A percentile compares a stretch with the other conserved stretches of the same genome.
phyloP scores from a whole-genome alignment of 2,888 invertebrate genomes.

The Matsumyia berberina region DNA sequence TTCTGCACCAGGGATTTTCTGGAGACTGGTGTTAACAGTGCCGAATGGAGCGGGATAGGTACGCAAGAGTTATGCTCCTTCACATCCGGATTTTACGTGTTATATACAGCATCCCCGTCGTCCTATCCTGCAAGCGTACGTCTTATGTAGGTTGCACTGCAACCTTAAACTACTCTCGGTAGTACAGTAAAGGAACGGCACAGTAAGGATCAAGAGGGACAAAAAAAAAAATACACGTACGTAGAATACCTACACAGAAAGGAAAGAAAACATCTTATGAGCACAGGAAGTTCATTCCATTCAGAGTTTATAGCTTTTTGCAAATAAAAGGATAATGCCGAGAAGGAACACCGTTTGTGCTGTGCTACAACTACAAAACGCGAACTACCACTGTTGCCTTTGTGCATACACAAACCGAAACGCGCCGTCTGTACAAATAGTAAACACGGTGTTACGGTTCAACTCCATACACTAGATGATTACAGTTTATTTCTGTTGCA shows the following conservation, averaged over 20 bases:
- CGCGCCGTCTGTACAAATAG: slow-evolving; percentile 13
- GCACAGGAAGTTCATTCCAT: slow-evolving; percentile 69
- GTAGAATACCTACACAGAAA: neutral
- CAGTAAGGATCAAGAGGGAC: no score
- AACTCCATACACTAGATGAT: slow-evolving; percentile 51
- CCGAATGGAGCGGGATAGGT: slow-evolving; percentile 39
- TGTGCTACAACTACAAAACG: neutral
- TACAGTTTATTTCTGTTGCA: slow-evolving; percentile 66
- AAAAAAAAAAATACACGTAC: slow-evolving; percentile 23
- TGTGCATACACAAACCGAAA: slow-evolving; percentile 13
- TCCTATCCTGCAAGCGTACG: neutral
- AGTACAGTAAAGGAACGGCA: slow-evolving; percentile 47
- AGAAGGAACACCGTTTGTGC: slow-evolving; percentile 21
- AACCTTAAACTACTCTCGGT: slow-evolving; percentile 58
- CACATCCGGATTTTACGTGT: slow-evolving; percentile 62
- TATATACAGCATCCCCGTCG: slow-evolving; percentile 24
- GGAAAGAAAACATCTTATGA: slow-evolving; percentile 56
- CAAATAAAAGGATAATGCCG: slow-evolving; percentile 65
- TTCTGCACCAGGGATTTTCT: slow-evolving; percentile 34
- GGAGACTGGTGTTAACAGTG: slow-evolving; percentile 50
- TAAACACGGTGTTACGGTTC: slow-evolving; percentile 49
- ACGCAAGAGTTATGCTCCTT: slow-evolving; percentile 64
- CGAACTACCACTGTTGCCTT: slow-evolving; percentile 29
- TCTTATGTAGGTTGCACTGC: slow-evolving; percentile 29
- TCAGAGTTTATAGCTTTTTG: slow-evolving; percentile 68